Base-by-base conservation (phyloP, 2,888 invertebrate species). In the Amphimallon solstitiale region DNA sequence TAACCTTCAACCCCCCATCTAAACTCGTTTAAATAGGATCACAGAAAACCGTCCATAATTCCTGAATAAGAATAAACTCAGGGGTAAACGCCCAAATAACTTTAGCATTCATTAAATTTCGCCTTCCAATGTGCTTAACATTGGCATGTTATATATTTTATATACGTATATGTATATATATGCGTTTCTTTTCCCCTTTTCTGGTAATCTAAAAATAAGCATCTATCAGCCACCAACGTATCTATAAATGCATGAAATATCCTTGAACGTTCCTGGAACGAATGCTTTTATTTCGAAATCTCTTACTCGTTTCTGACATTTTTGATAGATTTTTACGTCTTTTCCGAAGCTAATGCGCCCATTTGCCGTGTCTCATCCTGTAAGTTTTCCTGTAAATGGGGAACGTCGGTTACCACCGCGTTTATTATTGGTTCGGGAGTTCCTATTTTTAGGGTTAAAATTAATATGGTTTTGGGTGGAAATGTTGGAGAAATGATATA, bases 141-240 rank as follows among this genome's bases (percentile, higher is more conserved):
- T 56, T 40, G 29, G 40, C 37, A 43, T 7, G 29, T 21, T 19
- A 17, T 19, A 54, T 43, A 23, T 59, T 70, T 70, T 59, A 43
- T 14, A 7, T 29, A 43, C 56, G 43, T 43, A 43, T 56, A 43
- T 56, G 29, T 43, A 43, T 40, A 43, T 56, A 43, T 43, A 56
- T 59, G 43, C 43, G 29, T 59, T 59, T 43, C 43, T 68, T 72
- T 66, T 65, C 68, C 68, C 67, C 69, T 70, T 70, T 70, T 71
- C 70, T 62, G 51, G 40, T 43, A 70, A 71, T 73, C 73, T 72
- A 73, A 73, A 73, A 73, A 73, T 73, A 73, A 69, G 70, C 60
- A 48, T 29, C n/a, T n/a, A n/a, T n/a, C n/a, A n/a, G n/a, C n/a
- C n/a, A n/a, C n/a, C n/a, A n/a, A n/a, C n/a, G n/a, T 29, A 5